Evolutionary conservation across 1,140 invertebrate genomes (phyloP), one percentile per base, ranked within the genome.

Genomic region (Drosophila ananassae): DNA sequence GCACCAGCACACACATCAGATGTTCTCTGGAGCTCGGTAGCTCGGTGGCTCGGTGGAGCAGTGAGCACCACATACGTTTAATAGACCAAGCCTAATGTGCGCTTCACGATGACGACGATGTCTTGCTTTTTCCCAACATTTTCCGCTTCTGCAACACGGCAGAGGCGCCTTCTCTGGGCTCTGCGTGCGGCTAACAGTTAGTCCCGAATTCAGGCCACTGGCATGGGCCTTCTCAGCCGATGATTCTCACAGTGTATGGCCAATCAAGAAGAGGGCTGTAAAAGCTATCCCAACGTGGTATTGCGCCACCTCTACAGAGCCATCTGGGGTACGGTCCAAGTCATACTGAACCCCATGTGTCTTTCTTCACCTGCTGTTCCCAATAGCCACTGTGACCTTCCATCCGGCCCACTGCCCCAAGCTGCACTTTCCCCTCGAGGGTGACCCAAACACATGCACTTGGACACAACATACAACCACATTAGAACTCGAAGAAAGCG

Each of bases 1-100:
- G 77, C 63, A 50, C 48, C 60, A 48, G 77, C 63, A 50, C 32
- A 44, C 44, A 32, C 32, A 69, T 68, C 41, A 28, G 28, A 55
- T 53, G 62, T 68, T 47, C 63, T 44, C 13, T 2, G 13, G 2
- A 44, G n/a, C 46, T 39, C 6, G 12, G 25, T 28, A 28, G 25
- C 25, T 25, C 1, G n/a, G 39, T 3, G 17, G n/a, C 46, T 39
- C 6, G 12, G 17, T 17, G 17, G 17, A 17, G 41, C 24, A 24
- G 34, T 21, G 39, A 21, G 28, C 28, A 34, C 48, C 34, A 53
- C 50, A 61, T 50, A 64, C 63, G 59, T 63, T 66, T 66, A 66
- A 66, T 66, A 52, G 63, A 67, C 63, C 63, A 64, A 64, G 41
- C 63, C 63, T 67, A 67, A 67, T 67, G 63, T 64, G 21, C 41